Base-by-base conservation (phyloP, 2,797 vertebrate species). In the Martes flavigula region DNA sequence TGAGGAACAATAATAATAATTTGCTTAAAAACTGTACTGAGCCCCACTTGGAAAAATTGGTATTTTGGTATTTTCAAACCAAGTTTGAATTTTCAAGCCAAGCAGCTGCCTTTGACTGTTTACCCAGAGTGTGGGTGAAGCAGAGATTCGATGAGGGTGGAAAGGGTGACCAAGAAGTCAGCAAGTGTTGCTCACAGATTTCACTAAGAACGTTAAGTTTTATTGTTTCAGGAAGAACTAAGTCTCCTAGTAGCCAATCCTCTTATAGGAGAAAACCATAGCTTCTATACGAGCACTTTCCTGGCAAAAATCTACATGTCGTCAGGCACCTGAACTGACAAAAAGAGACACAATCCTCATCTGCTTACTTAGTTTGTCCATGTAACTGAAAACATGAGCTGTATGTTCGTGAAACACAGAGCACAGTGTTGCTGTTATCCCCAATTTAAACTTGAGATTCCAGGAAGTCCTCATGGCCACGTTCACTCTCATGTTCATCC, bases 381-480 rank as follows among this genome's bases (percentile, higher is more conserved):
- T 13, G n/a, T 79, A 87, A 78, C 30, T 94, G 11, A 92, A 92
- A 93, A 35, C 35, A 48, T 21, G 79, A 38, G 62, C 21, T 84
- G 95, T 64, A 70, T 94, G 92, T 77, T 84, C 0, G 66, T 40
- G 83, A 35, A 82, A 97, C 91, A 92, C 85, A 88, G 92, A 90
- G 54, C 20, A 79, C 0, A 38, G 21, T 25, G 1, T 72, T 89
- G 9, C 51, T 20, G 79, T 87, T 94, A 94, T 75, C 88, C 46
- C 92, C 56, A 4, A 62, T 94, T 96, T 79, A 79, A 35, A 21
- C 38, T 91, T 77, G 35, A 96, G 72, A 85, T n/a, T 86, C 96
- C 92, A 86, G 32, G 66, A 82, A 95, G 72, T 68, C 90, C 84
- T 94, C 94, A 92, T 97, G 98, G 97, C 91, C 97, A 95, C 70